Evolutionary conservation across 53 echinoderm and acorn worm genomes (phyloP), one percentile per base, ranked within the genome.

Genomic region (Mesocentrotus franciscanus): DNA sequence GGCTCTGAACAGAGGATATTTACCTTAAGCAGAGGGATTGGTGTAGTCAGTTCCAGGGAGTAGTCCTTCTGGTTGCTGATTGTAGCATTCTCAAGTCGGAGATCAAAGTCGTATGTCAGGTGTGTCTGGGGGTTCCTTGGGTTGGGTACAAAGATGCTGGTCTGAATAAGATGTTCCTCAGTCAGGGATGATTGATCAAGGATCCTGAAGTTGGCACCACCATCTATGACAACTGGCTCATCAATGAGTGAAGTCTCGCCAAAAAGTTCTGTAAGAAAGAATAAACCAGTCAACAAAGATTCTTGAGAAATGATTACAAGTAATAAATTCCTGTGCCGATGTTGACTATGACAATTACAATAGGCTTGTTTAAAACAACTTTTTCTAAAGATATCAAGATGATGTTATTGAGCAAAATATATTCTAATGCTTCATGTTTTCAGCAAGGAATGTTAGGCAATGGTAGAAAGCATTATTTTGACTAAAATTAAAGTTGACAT

Each of bases 241-340:
- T 94, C 94, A 34, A 94, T 94, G 24, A 94, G 94, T 32, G 94
- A 85, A 61, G 94, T 94, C 94, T 94, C 94, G 24, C 94, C 94
- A 84, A 94, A 94, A 35, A 94, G 84, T 22, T 22, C 94, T 94
- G 94, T 15, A n/a, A 76, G 29, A 71, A 36, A 24, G 8, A 92
- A 90, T 16, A 75, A 32, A 75, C n/a, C 26, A 75, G 14, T 75
- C 11, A 85, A 18, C 29, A 75, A 27, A 75, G 22, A 66, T 2
- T 66, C 20, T 22, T 66, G 18, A 18, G 18, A 66, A 66, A 20
- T 0, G 5, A 22, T 66, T 4, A 18, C 18, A 20, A 66, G 66
- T 24, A 66, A 24, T 20, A 20, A 66, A 1, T 20, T 66, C 66
- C 24, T 66, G 66, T 20, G 49, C 49, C 49, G 6, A 49, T 5